phyloP scores from a whole-genome alignment of 2,888 invertebrate genomes.

The Epinotia brunnichana region DNA sequence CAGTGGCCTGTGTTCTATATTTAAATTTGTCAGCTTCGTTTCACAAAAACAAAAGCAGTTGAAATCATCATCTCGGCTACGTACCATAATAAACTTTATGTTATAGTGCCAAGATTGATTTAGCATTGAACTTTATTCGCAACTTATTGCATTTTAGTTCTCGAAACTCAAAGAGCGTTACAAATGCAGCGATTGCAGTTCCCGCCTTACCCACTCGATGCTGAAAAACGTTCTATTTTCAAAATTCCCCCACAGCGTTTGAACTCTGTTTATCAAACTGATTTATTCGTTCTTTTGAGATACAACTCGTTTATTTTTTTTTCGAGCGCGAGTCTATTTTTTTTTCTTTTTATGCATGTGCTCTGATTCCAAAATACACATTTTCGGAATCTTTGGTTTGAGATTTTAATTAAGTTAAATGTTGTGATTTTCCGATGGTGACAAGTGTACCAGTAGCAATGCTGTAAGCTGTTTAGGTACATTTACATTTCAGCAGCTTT shows the following conservation, averaged over 20 bases:
- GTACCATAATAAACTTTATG: background rate
- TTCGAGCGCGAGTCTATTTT: background rate
- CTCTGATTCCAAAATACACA: conserved; percentile 22
- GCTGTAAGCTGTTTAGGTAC: background rate
- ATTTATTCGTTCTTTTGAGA: conserved; percentile 33
- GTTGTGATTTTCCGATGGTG: background rate
- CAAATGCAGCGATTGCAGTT: conserved; percentile 50
- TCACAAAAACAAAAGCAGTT: background rate
- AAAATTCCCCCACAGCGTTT: conserved; percentile 58
- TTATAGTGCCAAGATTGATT: background rate
- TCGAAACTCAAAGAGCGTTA: conserved; percentile 10
- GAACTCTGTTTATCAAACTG: conserved; percentile 44
- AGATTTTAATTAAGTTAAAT: conserved; percentile 3
- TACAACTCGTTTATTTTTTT: conserved; percentile 13
- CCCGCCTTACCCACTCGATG: conserved; percentile 49
- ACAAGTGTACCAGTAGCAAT: background rate
- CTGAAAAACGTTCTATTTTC: conserved; percentile 56
- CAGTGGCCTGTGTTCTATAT: conserved; percentile 26
- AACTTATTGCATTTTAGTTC: background rate
- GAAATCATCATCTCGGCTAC: background rate
- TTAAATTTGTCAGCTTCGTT: conserved; percentile 31
- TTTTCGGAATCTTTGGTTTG: conserved; percentile 26
- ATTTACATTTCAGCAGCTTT: background rate
- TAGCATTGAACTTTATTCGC: background rate
- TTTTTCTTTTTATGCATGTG: conserved; percentile 30